phyloP scores from a whole-genome alignment of 2,113 vertebrate genomes.

The Notiomystis cincta region DNA sequence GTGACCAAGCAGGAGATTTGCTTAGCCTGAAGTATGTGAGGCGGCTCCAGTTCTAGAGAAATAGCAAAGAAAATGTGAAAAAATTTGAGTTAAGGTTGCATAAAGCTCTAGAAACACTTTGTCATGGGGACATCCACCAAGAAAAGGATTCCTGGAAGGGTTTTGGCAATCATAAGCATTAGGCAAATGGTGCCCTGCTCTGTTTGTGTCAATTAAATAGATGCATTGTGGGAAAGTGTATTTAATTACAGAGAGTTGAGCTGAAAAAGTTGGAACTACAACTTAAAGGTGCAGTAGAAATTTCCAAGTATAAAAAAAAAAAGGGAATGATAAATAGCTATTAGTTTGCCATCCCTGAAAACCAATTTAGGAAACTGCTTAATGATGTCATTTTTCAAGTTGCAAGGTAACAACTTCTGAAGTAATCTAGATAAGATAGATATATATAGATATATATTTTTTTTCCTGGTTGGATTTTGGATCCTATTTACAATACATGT shows the following conservation, averaged over 20 bases:
- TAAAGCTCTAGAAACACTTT: not conserved
- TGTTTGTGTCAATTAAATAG: not conserved
- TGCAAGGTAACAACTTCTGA: not conserved
- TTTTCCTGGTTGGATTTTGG: not conserved
- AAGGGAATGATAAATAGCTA: not conserved
- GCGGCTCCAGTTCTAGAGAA: not conserved
- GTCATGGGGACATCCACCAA: rapidly evolving
- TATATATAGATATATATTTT: not conserved
- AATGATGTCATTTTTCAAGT: not conserved
- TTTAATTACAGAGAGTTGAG: not conserved
- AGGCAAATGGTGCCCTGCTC: not conserved
- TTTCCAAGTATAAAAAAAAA: not conserved
- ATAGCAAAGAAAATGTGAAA: not conserved
- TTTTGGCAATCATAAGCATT: not conserved
- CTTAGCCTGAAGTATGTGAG: not conserved
- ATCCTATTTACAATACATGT: not conserved
- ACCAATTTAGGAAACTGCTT: not conserved
- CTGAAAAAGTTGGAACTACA: not conserved
- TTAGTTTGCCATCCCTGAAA: not conserved
- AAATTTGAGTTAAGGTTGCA: not conserved
- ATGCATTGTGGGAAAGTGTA: not conserved
- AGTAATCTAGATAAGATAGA: not conserved
- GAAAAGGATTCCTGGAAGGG: not conserved
- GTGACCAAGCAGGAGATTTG: not conserved
- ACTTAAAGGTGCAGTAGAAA: not conserved